These are phyloP conservation scores for Hedya salicella DNA, from an alignment of 2,888 invertebrate genomes.

Conservation along the genomic window DNA sequence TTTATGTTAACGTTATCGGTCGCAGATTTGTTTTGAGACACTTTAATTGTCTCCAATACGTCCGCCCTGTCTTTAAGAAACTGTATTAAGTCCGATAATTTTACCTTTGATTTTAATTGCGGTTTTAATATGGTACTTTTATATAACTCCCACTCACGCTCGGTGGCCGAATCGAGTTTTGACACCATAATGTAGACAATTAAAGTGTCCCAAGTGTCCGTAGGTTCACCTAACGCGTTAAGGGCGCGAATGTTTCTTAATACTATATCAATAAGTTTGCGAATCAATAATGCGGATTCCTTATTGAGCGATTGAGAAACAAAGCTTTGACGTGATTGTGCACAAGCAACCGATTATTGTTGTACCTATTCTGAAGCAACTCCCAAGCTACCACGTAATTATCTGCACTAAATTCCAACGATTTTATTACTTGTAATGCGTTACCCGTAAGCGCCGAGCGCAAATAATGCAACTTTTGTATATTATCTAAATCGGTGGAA, in stretches of 20 bases:
- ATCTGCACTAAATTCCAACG: not conserved
- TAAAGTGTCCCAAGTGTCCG: constrained; percentile 48
- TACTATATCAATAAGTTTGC: constrained; percentile 45
- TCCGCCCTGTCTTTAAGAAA: constrained; percentile 46
- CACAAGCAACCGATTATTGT: not conserved
- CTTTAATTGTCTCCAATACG: constrained; percentile 44
- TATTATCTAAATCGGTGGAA: not conserved
- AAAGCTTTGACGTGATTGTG: constrained; percentile 30
- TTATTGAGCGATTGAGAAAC: constrained; percentile 26
- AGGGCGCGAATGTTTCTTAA: constrained; percentile 45
- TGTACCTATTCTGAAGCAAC: not conserved
- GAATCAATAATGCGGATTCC: constrained; percentile 40
- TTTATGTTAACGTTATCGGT: not conserved
- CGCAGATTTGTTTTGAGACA: not conserved
- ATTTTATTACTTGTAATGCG: constrained; percentile 3
- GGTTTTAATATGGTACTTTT: too few relatives aligned
- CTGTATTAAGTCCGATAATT: constrained; percentile 35
- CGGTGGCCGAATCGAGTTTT: constrained; percentile 49
- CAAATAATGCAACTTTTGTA: not conserved
- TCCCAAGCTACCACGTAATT: constrained; percentile 3
- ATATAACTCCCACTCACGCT: constrained; percentile 47
- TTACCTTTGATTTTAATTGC: not conserved
- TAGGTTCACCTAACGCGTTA: constrained; percentile 45
- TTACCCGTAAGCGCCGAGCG: not conserved
- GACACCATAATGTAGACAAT: constrained; percentile 47